Percentiles rank a stretch among this genome's conserved stretches.
Conservation (phyloP, 1,140 invertebrate genomes). For the Ceratina australensis region DNA sequence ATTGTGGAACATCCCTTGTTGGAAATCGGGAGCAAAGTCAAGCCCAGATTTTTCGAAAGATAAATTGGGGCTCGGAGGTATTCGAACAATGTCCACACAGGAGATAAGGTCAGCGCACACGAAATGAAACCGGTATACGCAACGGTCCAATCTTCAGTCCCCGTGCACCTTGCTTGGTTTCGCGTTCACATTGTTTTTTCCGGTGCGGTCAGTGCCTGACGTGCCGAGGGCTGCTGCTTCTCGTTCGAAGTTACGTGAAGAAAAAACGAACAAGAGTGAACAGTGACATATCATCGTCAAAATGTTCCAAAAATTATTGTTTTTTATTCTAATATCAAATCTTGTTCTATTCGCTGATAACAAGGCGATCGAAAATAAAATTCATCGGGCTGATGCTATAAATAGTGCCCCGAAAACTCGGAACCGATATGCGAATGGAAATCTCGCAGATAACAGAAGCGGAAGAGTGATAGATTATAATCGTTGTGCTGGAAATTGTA, state of each 20-base stretch:
- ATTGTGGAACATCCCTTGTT: neutral
- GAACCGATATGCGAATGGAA: neutral
- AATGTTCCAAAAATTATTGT: constrained; percentile 40
- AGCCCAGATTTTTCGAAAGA: constrained; percentile 23
- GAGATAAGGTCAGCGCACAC: constrained; percentile 69
- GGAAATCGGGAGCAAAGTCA: constrained; percentile 10
- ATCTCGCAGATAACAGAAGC: neutral
- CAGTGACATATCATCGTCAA: neutral
- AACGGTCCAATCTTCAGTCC: constrained; percentile 64
- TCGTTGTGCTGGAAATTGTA: neutral
- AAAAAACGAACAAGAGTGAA: constrained; percentile 6
- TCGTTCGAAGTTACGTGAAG: neutral
- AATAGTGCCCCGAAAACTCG: neutral
- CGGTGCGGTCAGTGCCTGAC: constrained; percentile 55
- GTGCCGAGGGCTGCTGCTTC: constrained; percentile 23
- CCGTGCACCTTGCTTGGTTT: constrained; percentile 59
- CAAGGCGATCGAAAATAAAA: constrained; percentile 47
- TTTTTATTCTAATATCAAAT: constrained; percentile 21
- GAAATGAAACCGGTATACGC: constrained; percentile 50
- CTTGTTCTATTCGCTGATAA: neutral
- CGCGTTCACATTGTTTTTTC: constrained; percentile 67
- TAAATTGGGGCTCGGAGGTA: constrained; percentile 50
- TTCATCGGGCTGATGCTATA: neutral
- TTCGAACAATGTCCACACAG: constrained; percentile 66
- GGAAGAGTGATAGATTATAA: neutral